These are phyloP conservation scores for Pristionchus pacificus DNA, from an alignment of 1,140 invertebrate genomes.

Conservation along the genomic window DNA sequence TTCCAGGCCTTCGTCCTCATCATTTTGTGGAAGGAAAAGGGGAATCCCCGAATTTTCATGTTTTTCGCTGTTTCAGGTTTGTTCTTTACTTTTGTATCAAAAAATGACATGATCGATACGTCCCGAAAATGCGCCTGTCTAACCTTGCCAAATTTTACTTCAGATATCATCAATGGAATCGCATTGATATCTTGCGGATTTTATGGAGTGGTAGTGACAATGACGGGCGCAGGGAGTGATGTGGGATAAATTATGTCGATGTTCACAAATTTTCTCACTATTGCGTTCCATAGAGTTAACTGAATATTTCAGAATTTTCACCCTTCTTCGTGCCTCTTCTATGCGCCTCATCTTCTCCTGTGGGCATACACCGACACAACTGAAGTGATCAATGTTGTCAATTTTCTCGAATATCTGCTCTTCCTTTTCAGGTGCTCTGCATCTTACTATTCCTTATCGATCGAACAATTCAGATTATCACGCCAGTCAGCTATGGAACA, in stretches of 20 bases:
- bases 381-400: not conserved
- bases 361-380: not conserved
- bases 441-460: no score
- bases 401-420: not conserved
- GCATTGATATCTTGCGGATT: not conserved
- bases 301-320: not conserved
- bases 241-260: no score
- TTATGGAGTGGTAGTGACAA: not conserved
- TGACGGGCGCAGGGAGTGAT: not conserved
- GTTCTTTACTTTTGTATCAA: not conserved
- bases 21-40: not conserved
- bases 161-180: not conserved
- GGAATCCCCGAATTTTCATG: not conserved
- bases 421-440: no score
- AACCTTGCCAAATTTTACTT: no score
- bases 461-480: not conserved
- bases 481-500: no score
- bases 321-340: not conserved
- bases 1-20: not conserved
- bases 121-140: no score
- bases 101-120: not conserved
- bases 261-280: no score
- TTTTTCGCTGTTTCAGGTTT: not conserved
- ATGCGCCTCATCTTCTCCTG: not conserved
- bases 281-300: no score